Base-by-base conservation (phyloP, 2,888 invertebrate genomes). In the Brenthis daphne region DNA sequence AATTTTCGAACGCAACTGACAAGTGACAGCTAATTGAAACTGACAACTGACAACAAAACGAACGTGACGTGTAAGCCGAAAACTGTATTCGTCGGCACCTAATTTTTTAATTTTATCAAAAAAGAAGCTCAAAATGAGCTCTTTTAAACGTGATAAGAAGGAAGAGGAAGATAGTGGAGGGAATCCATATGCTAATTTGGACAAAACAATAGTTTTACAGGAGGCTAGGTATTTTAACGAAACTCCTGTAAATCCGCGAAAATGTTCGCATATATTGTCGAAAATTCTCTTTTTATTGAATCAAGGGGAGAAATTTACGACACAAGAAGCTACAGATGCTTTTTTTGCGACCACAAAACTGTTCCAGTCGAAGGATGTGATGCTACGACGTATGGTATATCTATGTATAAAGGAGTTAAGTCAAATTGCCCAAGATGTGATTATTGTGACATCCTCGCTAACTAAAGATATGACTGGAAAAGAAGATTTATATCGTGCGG, bases 341-440 rank as follows among this genome's bases (percentile, higher is more conserved):
- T 99, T 99, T 89, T 99, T 99, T 92, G 99, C 99, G 1, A 99
- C 99, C 94, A 99, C 99, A 0, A 99, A 99, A 88, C 93, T 99
- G 57, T 99, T 99, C 87, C 99, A 99, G 89, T 98, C 98, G 0
- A 97, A 97, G 80, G 99, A 99, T 94, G 97, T 97, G 0, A 97
- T 98, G 76, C 90, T 99, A 33, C 94, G 99, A 53, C 94, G 99
- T 8, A 96, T 99, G 95, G 98, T 99, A 5, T 99, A 99, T 83
- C 92, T 99, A 67, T 99, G 98, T 51, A 98, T 98, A 65, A 98
- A 99, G 84, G 99, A 99, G 83, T 90, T 99, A 77, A 98, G 99
- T 80, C 95, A 95, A 0, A 94, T 98, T 67, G 99, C 99, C 0
- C 99, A 99, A 83, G 99, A 99, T 95, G 99, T 99, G 5, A 99